These are phyloP conservation scores for Halocynthia roretzi DNA, from an alignment of 23 tunicate species.

Conservation along the genomic window DNA sequence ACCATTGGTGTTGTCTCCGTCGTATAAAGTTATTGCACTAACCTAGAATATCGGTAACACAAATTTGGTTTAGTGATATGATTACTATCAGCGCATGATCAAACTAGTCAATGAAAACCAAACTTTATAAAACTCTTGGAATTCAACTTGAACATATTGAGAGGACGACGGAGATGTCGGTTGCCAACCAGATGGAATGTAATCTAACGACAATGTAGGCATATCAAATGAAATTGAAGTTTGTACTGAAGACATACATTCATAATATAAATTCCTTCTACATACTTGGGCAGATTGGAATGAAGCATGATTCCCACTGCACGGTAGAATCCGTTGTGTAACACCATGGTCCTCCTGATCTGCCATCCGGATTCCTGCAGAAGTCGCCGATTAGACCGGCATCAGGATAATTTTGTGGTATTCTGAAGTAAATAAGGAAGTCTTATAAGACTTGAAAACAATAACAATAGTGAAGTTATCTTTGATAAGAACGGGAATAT, in stretches of 20 bases:
- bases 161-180: constrained; percentile 25
- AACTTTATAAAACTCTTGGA: constrained; percentile 26
- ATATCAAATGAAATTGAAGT: background rate
- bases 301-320: constrained; percentile 55
- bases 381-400: constrained; percentile 41
- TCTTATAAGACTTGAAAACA: too few relatives aligned
- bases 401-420: constrained; percentile 37
- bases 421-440: background rate
- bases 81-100: too few relatives aligned
- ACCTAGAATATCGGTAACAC: constrained; percentile 13
- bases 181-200: constrained; percentile 64
- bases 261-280: background rate
- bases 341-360: constrained; percentile 53
- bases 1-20: constrained; percentile 3
- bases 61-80: background rate
- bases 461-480: too few relatives aligned
- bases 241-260: background rate
- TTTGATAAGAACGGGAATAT: too few relatives aligned
- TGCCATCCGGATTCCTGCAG: constrained; percentile 67
- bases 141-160: constrained; percentile 60
- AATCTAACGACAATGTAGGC: constrained; percentile 24
- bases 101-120: too few relatives aligned
- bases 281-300: constrained; percentile 78
- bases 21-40: constrained; percentile 48
- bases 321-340: constrained; percentile 56